Percentiles rank a stretch among this genome's conserved stretches.
Conservation (phyloP, 2,113 vertebrate genomes). For the Galeopterus variegatus region DNA sequence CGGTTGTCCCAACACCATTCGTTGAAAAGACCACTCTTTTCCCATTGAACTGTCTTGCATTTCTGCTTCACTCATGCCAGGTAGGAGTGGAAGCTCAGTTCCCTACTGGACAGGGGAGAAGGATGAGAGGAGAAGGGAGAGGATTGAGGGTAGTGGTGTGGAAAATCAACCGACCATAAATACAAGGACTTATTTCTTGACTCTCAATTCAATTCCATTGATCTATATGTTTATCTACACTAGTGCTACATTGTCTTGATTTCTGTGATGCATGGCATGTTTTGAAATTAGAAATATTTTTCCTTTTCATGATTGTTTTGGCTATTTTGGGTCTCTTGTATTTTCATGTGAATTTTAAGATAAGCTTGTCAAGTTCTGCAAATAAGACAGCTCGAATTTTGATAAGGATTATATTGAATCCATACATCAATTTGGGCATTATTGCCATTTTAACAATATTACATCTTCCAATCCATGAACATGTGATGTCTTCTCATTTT, state of each 20-base stretch:
- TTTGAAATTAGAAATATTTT: background rate
- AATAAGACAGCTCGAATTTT: background rate
- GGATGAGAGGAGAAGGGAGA: background rate
- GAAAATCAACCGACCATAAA: background rate
- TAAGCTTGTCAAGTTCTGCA: background rate
- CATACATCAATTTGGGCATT: background rate
- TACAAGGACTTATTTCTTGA: background rate
- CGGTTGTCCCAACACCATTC: background rate
- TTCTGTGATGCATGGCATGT: background rate
- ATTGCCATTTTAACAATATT: background rate
- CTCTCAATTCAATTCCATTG: background rate
- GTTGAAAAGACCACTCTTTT: background rate
- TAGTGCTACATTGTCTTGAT: background rate
- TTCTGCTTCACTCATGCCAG: background rate
- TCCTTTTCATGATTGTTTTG: background rate
- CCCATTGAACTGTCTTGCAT: background rate
- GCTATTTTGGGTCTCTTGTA: background rate
- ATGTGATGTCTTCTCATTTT: background rate
- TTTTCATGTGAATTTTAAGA: background rate
- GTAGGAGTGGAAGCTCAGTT: background rate
- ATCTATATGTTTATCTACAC: background rate
- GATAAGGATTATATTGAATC: background rate
- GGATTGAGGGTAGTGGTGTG: background rate
- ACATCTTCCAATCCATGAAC: background rate
- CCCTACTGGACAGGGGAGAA: background rate